Evolutionary conservation across 2,888 invertebrate genomes (phyloP), one percentile per base, ranked within the genome.

Genomic region (Bedellia somnulentella): DNA sequence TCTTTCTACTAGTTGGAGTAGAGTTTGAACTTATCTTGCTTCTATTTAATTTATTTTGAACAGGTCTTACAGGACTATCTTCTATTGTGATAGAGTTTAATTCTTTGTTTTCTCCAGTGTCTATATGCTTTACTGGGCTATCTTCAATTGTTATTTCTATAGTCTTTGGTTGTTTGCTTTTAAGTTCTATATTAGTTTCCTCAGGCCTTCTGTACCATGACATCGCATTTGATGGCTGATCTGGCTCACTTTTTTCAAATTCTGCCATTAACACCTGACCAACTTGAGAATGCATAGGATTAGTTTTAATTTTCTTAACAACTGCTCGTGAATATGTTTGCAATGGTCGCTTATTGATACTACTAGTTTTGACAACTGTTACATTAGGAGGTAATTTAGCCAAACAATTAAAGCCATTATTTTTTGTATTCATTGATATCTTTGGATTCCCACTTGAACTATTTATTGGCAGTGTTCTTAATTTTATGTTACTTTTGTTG

Each of bases 71-170:
- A 27, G 75, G 75, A 38, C 73, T 75, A 22, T 76, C 75, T 24
- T 71, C 68, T 41, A 76, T 64, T 16, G 51, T 64, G 6, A 76
- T 63, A 24, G 63, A 44, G n/a, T 54, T 31, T 33, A 62, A 59
- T 17, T 46, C 39, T 11, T 49, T 52, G 15, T 57, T 40, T 37
- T 58, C 52, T 36, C 57, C 57, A 14, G 34, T 40, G n/a, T 38
- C 34, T 6, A 37, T 17, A 32, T 57, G 52, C 43, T 71, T 71
- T 3, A 64, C 42, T 10, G 73, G 73, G 39, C 67, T 75, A 37
- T 71, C 70, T 39, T 76, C 75, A 41, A 76, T 73, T 16, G 57
- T 63, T 13, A 75, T 71, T 54, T 73, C 73, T 31, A 70, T 52
- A 37, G 50, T 51, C 3, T 50, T 49, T 2, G 35, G 30, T 15